Conservation (phyloP, 2,888 invertebrate genomes). For the Phlogophora meticulosa region DNA sequence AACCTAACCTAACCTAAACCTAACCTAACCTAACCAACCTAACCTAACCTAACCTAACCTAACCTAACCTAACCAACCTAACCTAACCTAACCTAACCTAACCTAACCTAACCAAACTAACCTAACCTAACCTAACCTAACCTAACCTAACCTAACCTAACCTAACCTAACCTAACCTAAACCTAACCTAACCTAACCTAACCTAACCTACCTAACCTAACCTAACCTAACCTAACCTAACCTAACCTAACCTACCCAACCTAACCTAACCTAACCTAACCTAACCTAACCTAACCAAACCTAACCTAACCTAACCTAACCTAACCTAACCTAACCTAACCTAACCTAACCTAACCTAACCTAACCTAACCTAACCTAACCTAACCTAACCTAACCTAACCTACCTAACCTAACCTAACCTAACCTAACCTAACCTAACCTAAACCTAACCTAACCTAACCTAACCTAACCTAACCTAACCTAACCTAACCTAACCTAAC, state of each 20-base stretch:
- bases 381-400: constrained; percentile 59
- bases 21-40: constrained; percentile 62
- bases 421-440: constrained; percentile 53
- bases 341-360: constrained; percentile 57
- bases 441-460: constrained; percentile 55
- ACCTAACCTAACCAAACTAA: constrained; percentile 60
- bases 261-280: constrained; percentile 26
- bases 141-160: constrained; percentile 62
- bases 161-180: constrained; percentile 53
- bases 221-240: constrained; percentile 26
- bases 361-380: constrained; percentile 44
- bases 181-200: constrained; percentile 26
- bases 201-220: constrained; percentile 25
- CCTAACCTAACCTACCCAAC: constrained; percentile 19
- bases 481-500: constrained; percentile 15
- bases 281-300: constrained; percentile 53
- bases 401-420: constrained; percentile 58
- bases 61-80: constrained; percentile 56
- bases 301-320: constrained; percentile 59
- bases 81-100: constrained; percentile 60
- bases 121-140: constrained; percentile 57
- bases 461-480: constrained; percentile 43
- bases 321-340: constrained; percentile 60
- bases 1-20: constrained; percentile 51
- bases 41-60: constrained; percentile 51